Evolutionary conservation across 1,140 invertebrate genomes (phyloP), one percentile per base, ranked within the genome.

Genomic region (Heterodera carotae): DNA sequence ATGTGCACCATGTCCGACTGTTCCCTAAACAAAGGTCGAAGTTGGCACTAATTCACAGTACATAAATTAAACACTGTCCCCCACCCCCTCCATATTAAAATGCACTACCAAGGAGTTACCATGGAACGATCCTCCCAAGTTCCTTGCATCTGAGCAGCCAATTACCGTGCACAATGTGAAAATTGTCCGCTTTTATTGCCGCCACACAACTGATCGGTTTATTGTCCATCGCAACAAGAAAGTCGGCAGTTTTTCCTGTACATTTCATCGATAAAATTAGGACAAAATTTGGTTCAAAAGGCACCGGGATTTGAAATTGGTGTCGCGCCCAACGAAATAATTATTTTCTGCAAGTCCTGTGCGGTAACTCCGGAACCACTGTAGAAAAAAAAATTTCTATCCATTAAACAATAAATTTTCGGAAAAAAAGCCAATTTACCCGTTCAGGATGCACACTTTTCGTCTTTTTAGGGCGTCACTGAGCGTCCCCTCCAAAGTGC

Each of bases 141-240:
- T 82, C 73, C 10, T n/a, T 29, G 71, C 81, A 82, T 18, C 62
- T 62, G 22, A 60, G 36, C 22, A 84, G 36, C 81, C 81, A 82
- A 33, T 80, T 25, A 8, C 72, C 76, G 31, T 66, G 60, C 6
- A 81, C 81, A 70, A 81, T 80, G 39, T 82, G 69, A 22, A 53
- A 59, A 27, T 71, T 53, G 62, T 82, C 62, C 10, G 34, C 48
- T 76, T 81, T 81, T 22, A 77, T 69, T n/a, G 53, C 29, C 15
- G 56, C 66, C 69, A 59, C 64, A 39, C 18, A 60, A 25, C 36
- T 43, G 7, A 80, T 12, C 33, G 56, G 39, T 43, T 84, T 77
- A 29, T 66, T 31, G 53, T 84, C 76, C 82, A 82, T 60, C 31
- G 81, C 83, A 18, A 82, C 82, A 4, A 69, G 36, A 59, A 82